phyloP scores from a whole-genome alignment of 2,888 invertebrate species.

The Apomyelois bistriatella region DNA sequence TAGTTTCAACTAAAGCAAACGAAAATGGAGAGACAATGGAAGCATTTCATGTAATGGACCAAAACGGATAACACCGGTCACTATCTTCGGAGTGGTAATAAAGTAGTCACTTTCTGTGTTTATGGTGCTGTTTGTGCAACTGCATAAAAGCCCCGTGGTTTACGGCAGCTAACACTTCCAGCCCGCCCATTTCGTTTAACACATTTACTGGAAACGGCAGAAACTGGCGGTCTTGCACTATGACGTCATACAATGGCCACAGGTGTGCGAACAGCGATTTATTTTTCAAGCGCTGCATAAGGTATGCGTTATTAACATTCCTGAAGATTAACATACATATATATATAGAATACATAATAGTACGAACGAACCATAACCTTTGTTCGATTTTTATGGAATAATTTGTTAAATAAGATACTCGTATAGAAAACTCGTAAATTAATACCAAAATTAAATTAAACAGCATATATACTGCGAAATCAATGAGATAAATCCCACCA shows the following conservation, averaged over 20 bases:
- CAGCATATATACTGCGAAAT: too few relatives aligned
- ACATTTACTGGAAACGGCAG: conserved; percentile 16
- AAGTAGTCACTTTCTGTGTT: conserved; percentile 58
- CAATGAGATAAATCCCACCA: too few relatives aligned
- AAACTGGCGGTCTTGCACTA: conserved; percentile 35
- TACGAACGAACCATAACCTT: not conserved
- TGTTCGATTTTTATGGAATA: too few relatives aligned
- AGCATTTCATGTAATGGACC: conserved; percentile 66
- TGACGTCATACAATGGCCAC: conserved; percentile 45
- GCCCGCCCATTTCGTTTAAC: not conserved
- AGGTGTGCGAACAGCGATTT: conserved; percentile 41
- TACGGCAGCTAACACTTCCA: conserved; percentile 16
- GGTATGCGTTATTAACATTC: conserved; percentile 16
- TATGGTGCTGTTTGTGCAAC: conserved; percentile 58
- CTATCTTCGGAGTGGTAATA: conserved; percentile 64
- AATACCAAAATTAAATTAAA: too few relatives aligned
- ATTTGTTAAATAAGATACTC: too few relatives aligned
- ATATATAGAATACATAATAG: too few relatives aligned
- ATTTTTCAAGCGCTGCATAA: conserved; percentile 38
- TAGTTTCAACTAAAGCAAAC: conserved; percentile 28
- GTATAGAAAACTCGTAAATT: too few relatives aligned
- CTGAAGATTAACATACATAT: conserved; percentile 15
- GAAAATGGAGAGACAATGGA: conserved; percentile 50
- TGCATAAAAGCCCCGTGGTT: conserved; percentile 28
- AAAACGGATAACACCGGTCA: conserved; percentile 55